Percentiles rank a stretch among this genome's conserved stretches.
Conservation (phyloP, 2,797 vertebrate genomes). For the Nannoperca australis region DNA sequence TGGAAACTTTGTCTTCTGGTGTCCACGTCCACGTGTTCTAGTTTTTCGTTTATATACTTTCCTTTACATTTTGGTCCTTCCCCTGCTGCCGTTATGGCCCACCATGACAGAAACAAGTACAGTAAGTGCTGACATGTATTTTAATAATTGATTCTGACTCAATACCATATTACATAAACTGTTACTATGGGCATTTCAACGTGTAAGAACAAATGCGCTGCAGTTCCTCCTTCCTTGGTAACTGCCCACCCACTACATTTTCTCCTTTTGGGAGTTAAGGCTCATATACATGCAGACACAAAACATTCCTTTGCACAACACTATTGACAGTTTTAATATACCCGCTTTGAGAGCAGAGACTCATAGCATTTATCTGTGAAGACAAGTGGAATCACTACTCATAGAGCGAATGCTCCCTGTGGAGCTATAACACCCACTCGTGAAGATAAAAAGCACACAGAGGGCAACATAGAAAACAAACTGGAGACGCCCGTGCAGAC, state of each 20-base stretch:
- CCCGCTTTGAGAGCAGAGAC: constrained; percentile 39
- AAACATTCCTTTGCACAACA: constrained; percentile 60
- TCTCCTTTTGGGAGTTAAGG: constrained; percentile 43
- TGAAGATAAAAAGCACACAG: constrained; percentile 49
- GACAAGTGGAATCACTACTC: constrained; percentile 57
- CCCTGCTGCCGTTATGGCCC: too few relatives aligned
- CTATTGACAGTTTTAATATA: constrained; percentile 74
- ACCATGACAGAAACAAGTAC: not conserved
- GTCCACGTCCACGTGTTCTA: too few relatives aligned
- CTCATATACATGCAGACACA: constrained; percentile 57
- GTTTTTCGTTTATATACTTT: too few relatives aligned
- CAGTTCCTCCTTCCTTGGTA: constrained; percentile 16
- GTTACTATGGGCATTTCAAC: not conserved
- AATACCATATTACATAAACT: not conserved
- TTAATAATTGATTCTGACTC: not conserved
- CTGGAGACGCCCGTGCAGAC: constrained; percentile 5
- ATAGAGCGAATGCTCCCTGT: constrained; percentile 41
- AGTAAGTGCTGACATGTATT: not conserved
- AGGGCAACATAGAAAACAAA: constrained; percentile 50
- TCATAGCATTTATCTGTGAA: constrained; percentile 57
- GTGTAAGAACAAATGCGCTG: constrained; percentile 4
- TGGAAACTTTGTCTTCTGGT: not conserved
- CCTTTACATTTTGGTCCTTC: too few relatives aligned
- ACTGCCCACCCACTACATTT: constrained; percentile 21
- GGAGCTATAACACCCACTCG: constrained; percentile 55